A percentile compares a stretch with the other conserved stretches of the same genome.
These are phyloP conservation scores for Sander vitreus DNA, from an alignment of 2,113 vertebrate genomes.

Conservation along the genomic window DNA sequence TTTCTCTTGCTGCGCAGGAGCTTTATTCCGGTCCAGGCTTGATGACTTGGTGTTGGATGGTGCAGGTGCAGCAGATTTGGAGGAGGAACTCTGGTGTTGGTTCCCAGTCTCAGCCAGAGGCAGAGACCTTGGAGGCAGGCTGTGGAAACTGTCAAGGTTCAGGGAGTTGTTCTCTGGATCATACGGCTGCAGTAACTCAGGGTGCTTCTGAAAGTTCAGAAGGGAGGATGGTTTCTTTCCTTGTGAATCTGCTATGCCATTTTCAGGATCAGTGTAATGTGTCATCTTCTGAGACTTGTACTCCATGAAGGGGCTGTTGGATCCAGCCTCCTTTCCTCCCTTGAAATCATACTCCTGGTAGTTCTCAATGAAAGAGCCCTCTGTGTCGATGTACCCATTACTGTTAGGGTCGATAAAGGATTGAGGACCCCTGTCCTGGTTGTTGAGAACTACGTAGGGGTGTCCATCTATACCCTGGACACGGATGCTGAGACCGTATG, in stretches of 20 bases:
- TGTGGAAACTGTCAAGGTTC: constrained; percentile 75
- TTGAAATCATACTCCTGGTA: constrained; percentile 79
- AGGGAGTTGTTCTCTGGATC: constrained; percentile 88
- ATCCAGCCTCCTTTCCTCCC: constrained; percentile 67
- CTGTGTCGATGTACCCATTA: constrained; percentile 78
- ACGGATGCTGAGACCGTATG: constrained; percentile 96
- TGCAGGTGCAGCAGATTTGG: constrained; percentile 69
- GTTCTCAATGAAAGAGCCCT: constrained; percentile 79
- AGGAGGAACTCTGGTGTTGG: constrained; percentile 68
- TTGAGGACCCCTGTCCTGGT: constrained; percentile 87
- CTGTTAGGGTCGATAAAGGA: constrained; percentile 80
- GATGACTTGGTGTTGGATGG: constrained; percentile 56
- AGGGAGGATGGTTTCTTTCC: constrained; percentile 79
- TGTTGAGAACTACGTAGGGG: constrained; percentile 97
- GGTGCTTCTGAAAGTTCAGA: constrained; percentile 93
- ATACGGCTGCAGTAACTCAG: constrained; percentile 94
- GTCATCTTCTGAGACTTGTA: constrained; percentile 81
- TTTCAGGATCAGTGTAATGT: constrained; percentile 76
- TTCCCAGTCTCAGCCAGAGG: constrained; percentile 70
- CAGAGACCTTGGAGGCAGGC: constrained; percentile 65
- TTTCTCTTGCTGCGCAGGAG: constrained; percentile 37
- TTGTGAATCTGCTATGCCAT: constrained; percentile 71
- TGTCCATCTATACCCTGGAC: constrained; percentile 98
- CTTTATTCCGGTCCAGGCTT: constrained; percentile 74
- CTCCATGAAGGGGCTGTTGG: constrained; percentile 84